phyloP scores from a whole-genome alignment of 2,113 vertebrate species.

The Tamias sibiricus region DNA sequence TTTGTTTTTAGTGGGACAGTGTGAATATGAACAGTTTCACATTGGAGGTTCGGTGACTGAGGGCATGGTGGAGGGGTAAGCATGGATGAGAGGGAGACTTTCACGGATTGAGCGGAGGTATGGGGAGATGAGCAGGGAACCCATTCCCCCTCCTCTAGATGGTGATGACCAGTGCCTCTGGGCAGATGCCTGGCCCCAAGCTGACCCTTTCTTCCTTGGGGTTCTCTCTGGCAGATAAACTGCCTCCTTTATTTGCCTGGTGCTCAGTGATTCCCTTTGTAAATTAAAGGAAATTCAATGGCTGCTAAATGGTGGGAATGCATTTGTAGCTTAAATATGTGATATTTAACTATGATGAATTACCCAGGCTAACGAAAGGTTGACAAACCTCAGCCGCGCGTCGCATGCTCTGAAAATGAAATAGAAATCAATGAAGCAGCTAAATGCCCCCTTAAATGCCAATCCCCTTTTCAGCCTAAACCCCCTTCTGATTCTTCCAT shows the following conservation, averaged over 20 bases:
- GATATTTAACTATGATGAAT: conserved; percentile 79
- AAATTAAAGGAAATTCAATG: conserved; percentile 61
- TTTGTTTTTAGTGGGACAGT: background rate
- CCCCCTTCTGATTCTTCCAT: conserved; percentile 71
- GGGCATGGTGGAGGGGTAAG: background rate
- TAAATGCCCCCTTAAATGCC: conserved; percentile 78
- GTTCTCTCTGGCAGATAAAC: background rate
- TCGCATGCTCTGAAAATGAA: conserved; percentile 52
- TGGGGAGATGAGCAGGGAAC: background rate
- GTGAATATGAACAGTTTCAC: background rate
- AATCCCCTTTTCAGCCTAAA: conserved; percentile 53
- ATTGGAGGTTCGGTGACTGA: background rate
- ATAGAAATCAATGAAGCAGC: conserved; percentile 79
- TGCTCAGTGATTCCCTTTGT: conserved; percentile 58
- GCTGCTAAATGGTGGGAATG: conserved; percentile 67
- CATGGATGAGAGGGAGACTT: background rate
- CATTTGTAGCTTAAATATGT: conserved; percentile 67
- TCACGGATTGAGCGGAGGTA: background rate
- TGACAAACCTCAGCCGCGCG: conserved; percentile 73
- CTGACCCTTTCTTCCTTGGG: background rate
- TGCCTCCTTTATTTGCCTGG: conserved; percentile 37
- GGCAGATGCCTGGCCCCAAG: background rate
- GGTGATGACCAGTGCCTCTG: background rate
- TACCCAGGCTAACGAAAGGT: conserved; percentile 75
- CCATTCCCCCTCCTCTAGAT: background rate